Base-by-base conservation (phyloP, 2,113 vertebrate genomes). In the Forbesichthys papilliferus region DNA sequence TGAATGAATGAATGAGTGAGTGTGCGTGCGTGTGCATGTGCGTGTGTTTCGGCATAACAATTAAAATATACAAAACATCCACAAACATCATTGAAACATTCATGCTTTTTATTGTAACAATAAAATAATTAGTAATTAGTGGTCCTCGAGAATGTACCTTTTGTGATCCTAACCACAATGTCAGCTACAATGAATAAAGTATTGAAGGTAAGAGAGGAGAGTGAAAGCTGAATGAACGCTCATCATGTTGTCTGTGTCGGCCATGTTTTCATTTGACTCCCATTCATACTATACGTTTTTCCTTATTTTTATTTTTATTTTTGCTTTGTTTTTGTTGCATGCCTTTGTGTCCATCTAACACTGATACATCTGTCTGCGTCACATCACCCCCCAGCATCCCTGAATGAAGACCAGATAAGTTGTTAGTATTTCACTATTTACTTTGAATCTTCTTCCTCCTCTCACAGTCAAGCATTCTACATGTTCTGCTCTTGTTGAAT, bases 341-440 rank as follows among this genome's bases (percentile, higher is more conserved):
- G 64, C 36, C 1, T 88, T 87, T 82, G 60, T 78, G 68, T 86
- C 78, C 86, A 72, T 82, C 79, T 91, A 87, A 90, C 81, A 71
- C 74, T 90, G 81, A 27, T 87, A 70, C 87, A 77, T 90, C 69
- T 87, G 82, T 89, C 77, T 90, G 81, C 88, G 14, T 91, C 82
- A 83, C 82, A 68, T 63, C 86, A 78, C 79, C 79, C 71, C 81
- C 89, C 92, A 93, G 92, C 91, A 2, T 87, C 75, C 86, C 90
- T 82, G 92, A 94, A 64, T 88, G 88, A 89, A 92, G 85, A 79
- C 47, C 86, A 74, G 90, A 92, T 63, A 90, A 91, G 92, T 14
- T 42, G 36, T 52, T 52, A 52, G 13, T 14, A 14, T 12, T 14
- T 52, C 11, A 11, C 4, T 8, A 52, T 52, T 52, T 52, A 42